Evolutionary conservation across 2,888 invertebrate genomes (phyloP).

Genomic region (Pinctada fucata): DNA sequence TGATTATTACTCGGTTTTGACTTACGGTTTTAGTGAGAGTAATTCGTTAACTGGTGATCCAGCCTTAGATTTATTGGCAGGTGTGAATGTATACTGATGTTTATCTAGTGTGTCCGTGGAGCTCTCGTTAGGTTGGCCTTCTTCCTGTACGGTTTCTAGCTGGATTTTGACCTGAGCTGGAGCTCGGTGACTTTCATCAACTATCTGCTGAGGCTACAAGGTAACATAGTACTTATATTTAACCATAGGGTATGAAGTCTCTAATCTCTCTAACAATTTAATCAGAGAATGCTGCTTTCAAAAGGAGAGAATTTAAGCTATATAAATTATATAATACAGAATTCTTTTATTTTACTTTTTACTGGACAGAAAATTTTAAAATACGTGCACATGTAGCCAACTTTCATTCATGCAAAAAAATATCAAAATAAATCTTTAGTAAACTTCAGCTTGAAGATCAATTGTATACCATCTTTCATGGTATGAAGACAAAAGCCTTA

Average conservation of each 20-base stretch:
- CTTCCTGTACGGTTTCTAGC: conserved; percentile 78
- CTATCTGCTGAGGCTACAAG: conserved; percentile 92
- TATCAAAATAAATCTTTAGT: too few relatives aligned
- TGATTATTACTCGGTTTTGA: too few relatives aligned
- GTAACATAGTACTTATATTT: too few relatives aligned
- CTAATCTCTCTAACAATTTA: background rate
- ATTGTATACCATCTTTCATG: too few relatives aligned
- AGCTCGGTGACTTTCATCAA: conserved; percentile 87
- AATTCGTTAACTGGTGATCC: conserved; percentile 58
- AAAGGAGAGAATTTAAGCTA: background rate
- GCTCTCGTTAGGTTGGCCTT: conserved; percentile 60
- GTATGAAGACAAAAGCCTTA: too few relatives aligned
- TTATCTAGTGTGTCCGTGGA: conserved; percentile 72
- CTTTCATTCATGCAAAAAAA: too few relatives aligned
- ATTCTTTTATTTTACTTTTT: too few relatives aligned
- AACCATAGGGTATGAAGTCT: background rate
- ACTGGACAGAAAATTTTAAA: too few relatives aligned
- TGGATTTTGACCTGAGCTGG: conserved; percentile 78
- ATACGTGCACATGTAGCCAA: too few relatives aligned
- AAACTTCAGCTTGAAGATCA: too few relatives aligned
- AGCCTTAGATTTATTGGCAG: conserved; percentile 50
- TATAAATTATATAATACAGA: too few relatives aligned
- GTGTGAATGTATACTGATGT: conserved; percentile 74
- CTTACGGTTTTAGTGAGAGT: conserved; percentile 77
- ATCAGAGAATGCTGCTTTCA: background rate